Percentiles rank a stretch among this genome's conserved stretches.
Conservation (phyloP, 2,888 invertebrate genomes). For the Stramonita haemastoma region DNA sequence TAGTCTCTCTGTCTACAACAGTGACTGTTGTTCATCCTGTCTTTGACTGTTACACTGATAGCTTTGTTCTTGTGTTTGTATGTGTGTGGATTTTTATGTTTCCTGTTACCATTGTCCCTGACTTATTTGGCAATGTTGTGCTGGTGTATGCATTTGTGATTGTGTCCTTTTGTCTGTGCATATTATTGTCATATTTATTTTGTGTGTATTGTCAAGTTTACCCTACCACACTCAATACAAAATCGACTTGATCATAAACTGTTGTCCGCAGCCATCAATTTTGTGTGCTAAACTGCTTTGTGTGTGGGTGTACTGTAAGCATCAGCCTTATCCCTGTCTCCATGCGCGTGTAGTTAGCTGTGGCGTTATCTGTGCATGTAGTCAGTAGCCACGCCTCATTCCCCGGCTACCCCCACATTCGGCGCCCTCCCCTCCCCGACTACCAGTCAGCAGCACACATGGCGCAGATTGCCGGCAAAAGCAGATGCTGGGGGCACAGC, state of each 20-base stretch:
- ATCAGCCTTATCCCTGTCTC: not conserved
- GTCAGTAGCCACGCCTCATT: slow-evolving; percentile 53
- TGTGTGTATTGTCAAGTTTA: not conserved
- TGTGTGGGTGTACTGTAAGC: not conserved
- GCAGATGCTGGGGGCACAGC: slow-evolving; percentile 83
- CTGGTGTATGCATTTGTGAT: not conserved
- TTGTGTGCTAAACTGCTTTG: not conserved
- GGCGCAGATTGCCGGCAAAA: slow-evolving; percentile 81
- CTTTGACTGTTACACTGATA: not conserved
- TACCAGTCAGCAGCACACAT: slow-evolving; percentile 92
- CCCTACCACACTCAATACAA: too few species aligned
- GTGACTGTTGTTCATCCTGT: too few species aligned
- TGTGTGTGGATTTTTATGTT: not conserved
- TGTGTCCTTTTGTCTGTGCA: not conserved
- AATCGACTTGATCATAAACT: too few species aligned
- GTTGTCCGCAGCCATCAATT: not conserved
- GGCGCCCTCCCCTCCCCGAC: slow-evolving; percentile 85
- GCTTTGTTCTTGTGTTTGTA: not conserved
- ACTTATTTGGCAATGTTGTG: not conserved
- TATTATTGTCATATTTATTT: not conserved
- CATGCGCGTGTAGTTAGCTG: not conserved
- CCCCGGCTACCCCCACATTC: slow-evolving; percentile 61
- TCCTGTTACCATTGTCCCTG: too few species aligned
- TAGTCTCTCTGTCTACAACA: too few species aligned
- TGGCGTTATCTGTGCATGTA: slow-evolving; percentile 31